Evolutionary conservation across 2,888 invertebrate genomes (phyloP).

Genomic region (Campaea margaritaria): DNA sequence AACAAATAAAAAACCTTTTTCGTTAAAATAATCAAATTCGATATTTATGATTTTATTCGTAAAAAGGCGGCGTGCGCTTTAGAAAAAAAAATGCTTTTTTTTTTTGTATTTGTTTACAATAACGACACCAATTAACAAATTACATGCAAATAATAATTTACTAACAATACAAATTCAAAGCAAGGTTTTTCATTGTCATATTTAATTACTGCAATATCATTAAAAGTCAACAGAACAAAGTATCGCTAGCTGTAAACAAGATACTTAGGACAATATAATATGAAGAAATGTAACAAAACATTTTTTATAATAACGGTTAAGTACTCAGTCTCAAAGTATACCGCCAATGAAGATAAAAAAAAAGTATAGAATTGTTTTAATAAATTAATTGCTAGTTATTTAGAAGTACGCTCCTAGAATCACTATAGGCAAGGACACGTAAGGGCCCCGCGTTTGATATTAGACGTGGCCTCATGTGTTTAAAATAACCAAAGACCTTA

Average conservation of each 20-base stretch:
- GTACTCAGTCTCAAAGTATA: no score
- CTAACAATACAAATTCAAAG: constrained; percentile 5
- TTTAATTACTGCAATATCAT: constrained; percentile 6
- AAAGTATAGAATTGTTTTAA: no score
- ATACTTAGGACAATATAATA: neutral
- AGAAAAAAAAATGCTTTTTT: neutral
- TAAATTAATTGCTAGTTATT: no score
- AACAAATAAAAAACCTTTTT: no score
- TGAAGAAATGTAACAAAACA: neutral
- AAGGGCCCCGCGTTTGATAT: no score
- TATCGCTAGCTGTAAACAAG: neutral
- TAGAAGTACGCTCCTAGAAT: no score
- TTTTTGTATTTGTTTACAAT: neutral
- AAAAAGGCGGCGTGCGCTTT: neutral
- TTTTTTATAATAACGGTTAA: neutral
- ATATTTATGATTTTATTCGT: no score
- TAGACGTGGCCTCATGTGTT: no score
- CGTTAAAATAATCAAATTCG: no score
- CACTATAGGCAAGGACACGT: no score
- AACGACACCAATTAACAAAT: constrained; percentile 7
- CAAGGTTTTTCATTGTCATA: constrained; percentile 1
- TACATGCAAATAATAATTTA: neutral
- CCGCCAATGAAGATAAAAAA: no score
- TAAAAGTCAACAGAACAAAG: constrained; percentile 7
- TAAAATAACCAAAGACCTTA: no score